These are phyloP conservation scores for Cosmorhoe ocellata DNA, from an alignment of 2,888 invertebrate species.

Conservation along the genomic window DNA sequence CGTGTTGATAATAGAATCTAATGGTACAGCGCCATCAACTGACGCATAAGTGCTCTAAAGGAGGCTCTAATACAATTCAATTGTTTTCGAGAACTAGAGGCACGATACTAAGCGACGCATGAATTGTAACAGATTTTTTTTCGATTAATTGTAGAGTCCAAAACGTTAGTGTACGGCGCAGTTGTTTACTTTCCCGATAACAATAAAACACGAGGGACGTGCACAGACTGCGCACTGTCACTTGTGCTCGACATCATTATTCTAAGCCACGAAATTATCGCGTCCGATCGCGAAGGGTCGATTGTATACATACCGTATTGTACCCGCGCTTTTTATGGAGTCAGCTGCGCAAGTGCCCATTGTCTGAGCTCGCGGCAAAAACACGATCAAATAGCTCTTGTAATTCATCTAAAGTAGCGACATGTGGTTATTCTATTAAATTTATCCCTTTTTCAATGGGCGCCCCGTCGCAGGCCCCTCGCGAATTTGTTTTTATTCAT, in stretches of 20 bases:
- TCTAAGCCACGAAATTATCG: conserved; percentile 24
- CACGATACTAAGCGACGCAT: no score
- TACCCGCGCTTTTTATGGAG: conserved; percentile 61
- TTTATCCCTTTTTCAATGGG: conserved; percentile 41
- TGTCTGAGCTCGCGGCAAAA: conserved; percentile 52
- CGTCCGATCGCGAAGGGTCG: conserved; percentile 20
- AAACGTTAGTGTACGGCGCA: no score
- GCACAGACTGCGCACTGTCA: conserved; percentile 31
- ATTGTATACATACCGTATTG: no score
- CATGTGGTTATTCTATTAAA: conserved; percentile 33
- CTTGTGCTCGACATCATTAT: conserved; percentile 33
- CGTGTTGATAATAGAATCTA: conserved; percentile 3
- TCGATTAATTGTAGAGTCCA: no score
- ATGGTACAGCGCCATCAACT: conserved; percentile 3
- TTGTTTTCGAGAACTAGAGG: no score
- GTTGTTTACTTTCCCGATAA: conserved; percentile 14
- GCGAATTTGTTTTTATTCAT: conserved; percentile 67
- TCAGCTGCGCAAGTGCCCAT: conserved; percentile 76
- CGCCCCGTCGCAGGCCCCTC: conserved; percentile 44
- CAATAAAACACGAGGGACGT: conserved; percentile 31
- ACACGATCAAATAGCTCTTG: conserved; percentile 58
- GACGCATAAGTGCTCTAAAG: no score
- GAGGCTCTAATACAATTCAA: no score
- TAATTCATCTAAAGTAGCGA: conserved; percentile 41
- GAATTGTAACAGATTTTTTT: no score